These are phyloP conservation scores for Nemoura dubitans DNA, from an alignment of 2,888 invertebrate species.

Conservation along the genomic window DNA sequence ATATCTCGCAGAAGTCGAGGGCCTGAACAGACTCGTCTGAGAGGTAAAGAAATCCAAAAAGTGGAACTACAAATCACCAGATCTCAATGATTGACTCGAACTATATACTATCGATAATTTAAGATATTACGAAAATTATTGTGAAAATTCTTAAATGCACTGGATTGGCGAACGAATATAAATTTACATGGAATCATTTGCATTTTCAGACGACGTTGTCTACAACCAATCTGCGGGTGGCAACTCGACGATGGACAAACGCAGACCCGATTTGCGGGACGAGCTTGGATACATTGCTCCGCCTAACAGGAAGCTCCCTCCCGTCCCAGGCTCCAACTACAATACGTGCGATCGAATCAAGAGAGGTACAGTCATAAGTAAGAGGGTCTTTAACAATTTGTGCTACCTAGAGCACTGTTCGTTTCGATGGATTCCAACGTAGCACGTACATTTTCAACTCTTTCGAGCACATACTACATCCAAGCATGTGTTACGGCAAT, in stretches of 20 bases:
- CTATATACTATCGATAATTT: not conserved
- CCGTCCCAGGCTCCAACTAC: slow-evolving; percentile 92
- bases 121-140: not conserved
- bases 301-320: slow-evolving; percentile 90
- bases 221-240: slow-evolving; percentile 85
- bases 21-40: slow-evolving; percentile 75
- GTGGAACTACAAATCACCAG: slow-evolving; percentile 54
- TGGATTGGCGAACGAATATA: not conserved
- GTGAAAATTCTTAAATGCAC: not conserved
- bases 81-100: slow-evolving; percentile 7
- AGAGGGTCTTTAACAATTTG: slow-evolving; percentile 61
- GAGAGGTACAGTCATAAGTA: slow-evolving; percentile 91
- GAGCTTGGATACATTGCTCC: slow-evolving; percentile 94
- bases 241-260: slow-evolving; percentile 78
- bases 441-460: slow-evolving; percentile 9
- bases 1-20: slow-evolving; percentile 78
- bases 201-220: slow-evolving; percentile 81
- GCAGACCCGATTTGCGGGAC: slow-evolving; percentile 83
- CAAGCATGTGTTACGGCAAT: not conserved
- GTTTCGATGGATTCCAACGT: slow-evolving; percentile 35
- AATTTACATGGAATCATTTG: not conserved
- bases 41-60: slow-evolving; percentile 70
- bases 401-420: slow-evolving; percentile 34
- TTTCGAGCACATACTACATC: not conserved
- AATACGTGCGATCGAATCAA: slow-evolving; percentile 94